Percentiles rank a stretch among this genome's conserved stretches.
phyloP scores from a whole-genome alignment of 2,888 invertebrate species.

The Hymenopus coronatus region DNA sequence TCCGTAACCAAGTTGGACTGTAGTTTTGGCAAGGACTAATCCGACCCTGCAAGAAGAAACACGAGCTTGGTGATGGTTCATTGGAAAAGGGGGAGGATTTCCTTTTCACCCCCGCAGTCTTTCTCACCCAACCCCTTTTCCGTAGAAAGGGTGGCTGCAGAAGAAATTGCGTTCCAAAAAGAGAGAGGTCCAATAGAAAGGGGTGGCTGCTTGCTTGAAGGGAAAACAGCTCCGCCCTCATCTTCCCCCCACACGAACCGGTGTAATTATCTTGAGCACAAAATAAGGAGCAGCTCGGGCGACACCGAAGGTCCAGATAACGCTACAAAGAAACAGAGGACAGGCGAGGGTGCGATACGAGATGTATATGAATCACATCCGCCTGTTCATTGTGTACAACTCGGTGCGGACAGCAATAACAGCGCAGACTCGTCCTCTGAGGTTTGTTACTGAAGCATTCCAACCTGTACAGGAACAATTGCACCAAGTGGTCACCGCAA shows the following conservation, averaged over 20 bases:
- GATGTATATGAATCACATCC: not conserved
- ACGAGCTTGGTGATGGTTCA: not conserved
- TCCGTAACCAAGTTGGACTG: not conserved
- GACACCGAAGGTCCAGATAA: not conserved
- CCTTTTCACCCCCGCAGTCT: not conserved
- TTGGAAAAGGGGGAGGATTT: not conserved
- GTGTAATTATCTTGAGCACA: not conserved
- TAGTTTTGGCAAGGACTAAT: not conserved
- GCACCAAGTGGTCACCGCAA: too few relatives aligned
- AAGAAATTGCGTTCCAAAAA: not conserved
- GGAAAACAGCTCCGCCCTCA: constrained; percentile 15
- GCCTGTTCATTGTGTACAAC: not conserved
- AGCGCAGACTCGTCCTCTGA: not conserved
- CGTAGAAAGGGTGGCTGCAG: not conserved
- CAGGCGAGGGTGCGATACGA: not conserved
- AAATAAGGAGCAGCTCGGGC: not conserved
- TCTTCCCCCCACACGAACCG: not conserved
- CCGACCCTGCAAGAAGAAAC: not conserved
- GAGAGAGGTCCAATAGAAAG: constrained; percentile 20
- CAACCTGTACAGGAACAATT: too few relatives aligned
- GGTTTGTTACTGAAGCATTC: too few relatives aligned
- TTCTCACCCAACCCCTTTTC: not conserved
- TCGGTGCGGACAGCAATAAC: not conserved
- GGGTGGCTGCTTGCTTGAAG: constrained; percentile 2
- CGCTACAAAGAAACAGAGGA: not conserved